Evolutionary conservation across 2,113 vertebrate genomes (phyloP), one percentile per base, ranked within the genome.

Genomic region (Eolophus roseicapilla): DNA sequence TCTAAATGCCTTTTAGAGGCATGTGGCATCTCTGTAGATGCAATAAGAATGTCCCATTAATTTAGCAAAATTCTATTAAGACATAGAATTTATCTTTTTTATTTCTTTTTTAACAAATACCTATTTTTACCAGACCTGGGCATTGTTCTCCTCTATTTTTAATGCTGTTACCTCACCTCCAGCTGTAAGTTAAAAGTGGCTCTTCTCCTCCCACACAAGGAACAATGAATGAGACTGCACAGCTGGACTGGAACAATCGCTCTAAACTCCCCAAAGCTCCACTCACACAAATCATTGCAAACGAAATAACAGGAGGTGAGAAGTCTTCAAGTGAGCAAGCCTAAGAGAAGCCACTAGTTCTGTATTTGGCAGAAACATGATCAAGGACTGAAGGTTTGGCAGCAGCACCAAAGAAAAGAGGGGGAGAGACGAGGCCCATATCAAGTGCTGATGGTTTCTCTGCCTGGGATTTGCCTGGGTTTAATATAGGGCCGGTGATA

Each of bases 401-500:
- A 50, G 65, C 41, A 21, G 87, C 64, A 20, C 35, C 19, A 3
- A 11, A 13, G 47, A 39, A 35, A 49, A 23, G 50, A 9, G 43
- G 3, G 52, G 46, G 17, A 55, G 49, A 28, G 37, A 57, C 18
- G 2, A 63, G 12, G 24, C 2, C 3, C 3, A 3, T 1, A 31
- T 1, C 29, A 5, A 11, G 0, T 1, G 4, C 28, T 11, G 39
- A 33, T 24, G 3, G 53, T 4, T 52, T 23, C 60, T 47, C 57
- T 31, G 59, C 53, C 20, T 17, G 33, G 52, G 63, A 25, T 44
- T 17, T 5, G 17, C 18, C 3, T 15, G 3, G 33, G 23, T 78
- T 65, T 37, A 24, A 20, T 3, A 6, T 0, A 7, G 17, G 14
- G 75, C 65, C 55, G 52, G 17, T 1, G 7, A 13, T 13, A 63